phyloP scores from a whole-genome alignment of 1,140 invertebrate species.

The Dreissena polymorpha region DNA sequence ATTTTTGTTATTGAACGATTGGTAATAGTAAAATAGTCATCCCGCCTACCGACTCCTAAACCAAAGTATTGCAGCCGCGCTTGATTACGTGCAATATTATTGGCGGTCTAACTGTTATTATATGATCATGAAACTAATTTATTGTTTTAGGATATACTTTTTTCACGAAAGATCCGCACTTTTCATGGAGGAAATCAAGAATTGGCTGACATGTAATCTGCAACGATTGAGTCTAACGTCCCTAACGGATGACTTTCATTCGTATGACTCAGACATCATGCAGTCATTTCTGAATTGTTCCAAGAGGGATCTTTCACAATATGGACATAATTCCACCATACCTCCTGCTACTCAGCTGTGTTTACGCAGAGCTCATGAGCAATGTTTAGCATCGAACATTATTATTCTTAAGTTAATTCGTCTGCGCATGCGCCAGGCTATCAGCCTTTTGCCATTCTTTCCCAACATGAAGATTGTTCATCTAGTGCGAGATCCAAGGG shows the following conservation, averaged over 20 bases:
- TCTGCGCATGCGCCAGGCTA: conserved; percentile 4
- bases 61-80: no score
- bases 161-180: background rate
- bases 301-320: background rate
- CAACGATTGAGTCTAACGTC: conserved; percentile 3
- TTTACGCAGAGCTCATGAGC: background rate
- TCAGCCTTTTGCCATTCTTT: conserved; percentile 17
- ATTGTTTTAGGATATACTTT: conserved; percentile 19
- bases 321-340: background rate
- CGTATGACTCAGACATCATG: conserved; percentile 43
- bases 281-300: conserved; percentile 24
- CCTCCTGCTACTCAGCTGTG: background rate
- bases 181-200: conserved; percentile 35
- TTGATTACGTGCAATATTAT: no score
- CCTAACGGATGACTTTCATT: conserved; percentile 30
- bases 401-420: conserved; percentile 32
- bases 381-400: background rate
- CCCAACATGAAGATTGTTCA: conserved; percentile 41
- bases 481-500: conserved; percentile 36
- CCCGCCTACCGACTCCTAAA: no score
- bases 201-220: conserved; percentile 35
- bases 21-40: no score
- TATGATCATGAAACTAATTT: background rate
- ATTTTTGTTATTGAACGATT: no score
- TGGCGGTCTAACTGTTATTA: no score